Base-by-base conservation (phyloP, 2,113 vertebrate genomes). In the Chascanopsetta lugubris region DNA sequence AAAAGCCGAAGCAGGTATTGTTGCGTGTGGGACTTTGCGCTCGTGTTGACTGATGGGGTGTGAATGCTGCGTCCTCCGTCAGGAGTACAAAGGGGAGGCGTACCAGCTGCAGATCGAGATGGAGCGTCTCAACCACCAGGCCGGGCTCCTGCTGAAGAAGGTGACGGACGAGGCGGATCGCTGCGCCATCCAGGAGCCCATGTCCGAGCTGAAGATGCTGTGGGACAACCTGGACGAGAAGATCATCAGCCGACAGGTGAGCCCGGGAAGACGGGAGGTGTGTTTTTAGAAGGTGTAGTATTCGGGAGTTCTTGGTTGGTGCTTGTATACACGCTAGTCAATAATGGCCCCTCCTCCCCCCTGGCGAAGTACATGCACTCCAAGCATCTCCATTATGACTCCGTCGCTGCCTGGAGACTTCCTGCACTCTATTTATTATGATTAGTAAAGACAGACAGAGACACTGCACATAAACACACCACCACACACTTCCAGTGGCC, bases 41-140 rank as follows among this genome's bases (percentile, higher is more conserved):
- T 46, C 55, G 13, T 77, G 45, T 82, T 83, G 62, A 77, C 72
- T 60, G 51, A 62, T 6, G 79, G 71, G 38, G 72, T 63, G 65
- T 50, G 40, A 18, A 3, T 72, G 60, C 50, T 15, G n/a, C 29
- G 29, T 53, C 5, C 21, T 59, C 64, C n/a, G 20, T 34, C 55
- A 99, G 97, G 95, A 95, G 93, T 99, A 96, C 89, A 99, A 98
- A 90, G 91, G 91, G 9, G 97, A 96, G 73, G 92, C 95, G 0
- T 99, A 99, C 86, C 97, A 98, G 61, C 96, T 98, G 21, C 97
- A 98, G 90, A 99, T 99, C 67, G 97, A 99, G 89, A 96, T 97
- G 96, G 97, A 99, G 88, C 94, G 95, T 21, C 83, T 99, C 66
- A 98, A 95, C 84, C 96, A 98, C 84, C 97, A 98, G 82, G 94